Percentiles rank a stretch among this genome's conserved stretches.
Evolutionary conservation across 1,140 invertebrate genomes (phyloP).

Genomic region (Lepidurus couesii): DNA sequence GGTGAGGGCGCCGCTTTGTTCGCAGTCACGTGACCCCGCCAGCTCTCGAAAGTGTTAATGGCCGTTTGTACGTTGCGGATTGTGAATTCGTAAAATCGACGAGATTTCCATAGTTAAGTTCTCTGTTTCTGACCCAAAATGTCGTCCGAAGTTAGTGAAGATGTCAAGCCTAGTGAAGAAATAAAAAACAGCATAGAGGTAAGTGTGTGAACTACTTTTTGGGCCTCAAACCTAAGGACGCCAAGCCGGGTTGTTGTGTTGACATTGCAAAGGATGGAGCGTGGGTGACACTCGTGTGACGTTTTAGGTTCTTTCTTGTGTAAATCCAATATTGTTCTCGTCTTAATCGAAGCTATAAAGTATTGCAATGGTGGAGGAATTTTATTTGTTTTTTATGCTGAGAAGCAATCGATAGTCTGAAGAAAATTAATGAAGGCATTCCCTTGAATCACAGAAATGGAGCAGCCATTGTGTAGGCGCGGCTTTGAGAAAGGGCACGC

Average conservation of each 20-base stretch:
- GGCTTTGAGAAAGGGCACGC: not conserved
- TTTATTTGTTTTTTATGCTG: not conserved
- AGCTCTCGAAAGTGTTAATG: constrained; percentile 13
- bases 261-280: constrained; percentile 6
- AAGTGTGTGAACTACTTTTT: not conserved
- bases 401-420: not conserved
- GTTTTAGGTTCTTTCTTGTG: not conserved
- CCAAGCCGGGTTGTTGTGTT: constrained; percentile 17
- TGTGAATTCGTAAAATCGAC: not conserved
- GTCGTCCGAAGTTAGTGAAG: not conserved
- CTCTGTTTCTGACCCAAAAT: not conserved
- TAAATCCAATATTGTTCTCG: too few species aligned
- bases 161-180: not conserved
- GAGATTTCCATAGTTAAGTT: not conserved
- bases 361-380: not conserved
- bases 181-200: not conserved
- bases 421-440: not conserved
- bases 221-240: not conserved
- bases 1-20: not conserved
- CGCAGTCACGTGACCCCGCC: not conserved
- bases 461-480: not conserved
- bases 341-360: not conserved
- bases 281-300: not conserved
- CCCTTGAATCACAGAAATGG: not conserved
- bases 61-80: constrained; percentile 5